These are phyloP conservation scores for Sphaerodactylus townsendi DNA, from an alignment of 2,113 vertebrate species.

Conservation along the genomic window DNA sequence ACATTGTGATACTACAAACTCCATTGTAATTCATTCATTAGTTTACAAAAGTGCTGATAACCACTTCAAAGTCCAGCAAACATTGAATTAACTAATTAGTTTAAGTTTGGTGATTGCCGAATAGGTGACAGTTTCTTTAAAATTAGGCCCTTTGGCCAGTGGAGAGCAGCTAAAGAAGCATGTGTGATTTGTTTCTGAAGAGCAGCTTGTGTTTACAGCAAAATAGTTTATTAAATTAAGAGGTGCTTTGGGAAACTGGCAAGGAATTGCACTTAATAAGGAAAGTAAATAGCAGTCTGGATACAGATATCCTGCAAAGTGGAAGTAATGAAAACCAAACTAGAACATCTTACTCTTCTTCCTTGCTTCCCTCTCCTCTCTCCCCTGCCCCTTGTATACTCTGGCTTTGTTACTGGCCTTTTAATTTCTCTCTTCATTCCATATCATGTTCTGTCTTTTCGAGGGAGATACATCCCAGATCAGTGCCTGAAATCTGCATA, in stretches of 20 bases:
- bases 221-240: constrained; percentile 2
- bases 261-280: background rate
- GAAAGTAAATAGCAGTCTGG: background rate
- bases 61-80: background rate
- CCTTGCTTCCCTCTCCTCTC: background rate
- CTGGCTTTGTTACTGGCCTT: background rate
- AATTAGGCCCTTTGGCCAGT: background rate
- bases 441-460: background rate
- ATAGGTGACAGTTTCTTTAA: background rate
- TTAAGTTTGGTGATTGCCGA: background rate
- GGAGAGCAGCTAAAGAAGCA: background rate
- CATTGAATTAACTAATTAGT: background rate
- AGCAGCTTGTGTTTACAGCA: background rate
- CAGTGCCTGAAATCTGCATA: background rate
- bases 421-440: background rate
- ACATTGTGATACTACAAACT: background rate
- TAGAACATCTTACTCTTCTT: too few species aligned
- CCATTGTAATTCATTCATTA: background rate
- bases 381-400: background rate
- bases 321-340: background rate
- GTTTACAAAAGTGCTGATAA: background rate
- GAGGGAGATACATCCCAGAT: background rate
- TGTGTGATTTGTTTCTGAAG: background rate
- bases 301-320: background rate
- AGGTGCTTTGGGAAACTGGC: background rate